Evolutionary conservation across 2,113 vertebrate species (phyloP), one percentile per base, ranked within the genome.

Genomic region (Coreoperca whiteheadi): DNA sequence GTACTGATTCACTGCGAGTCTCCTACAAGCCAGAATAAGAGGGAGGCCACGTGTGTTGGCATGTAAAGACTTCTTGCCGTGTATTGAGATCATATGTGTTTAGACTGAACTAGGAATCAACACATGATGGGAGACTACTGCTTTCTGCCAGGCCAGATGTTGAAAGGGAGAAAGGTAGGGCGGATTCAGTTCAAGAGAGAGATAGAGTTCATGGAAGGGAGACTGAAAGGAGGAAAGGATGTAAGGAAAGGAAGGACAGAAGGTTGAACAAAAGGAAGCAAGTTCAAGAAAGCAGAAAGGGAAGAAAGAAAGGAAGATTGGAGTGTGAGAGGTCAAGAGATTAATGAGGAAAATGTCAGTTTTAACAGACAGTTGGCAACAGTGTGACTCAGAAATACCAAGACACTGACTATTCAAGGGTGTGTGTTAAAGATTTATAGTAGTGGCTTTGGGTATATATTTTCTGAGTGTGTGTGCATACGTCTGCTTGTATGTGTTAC

Each of bases 311-410:
- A 76, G 57, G 30, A 46, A 77, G 6, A 43, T n/a, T 34, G 16
- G 21, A 69, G 74, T 61, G 30, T 3, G 37, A 85, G 60, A 76
- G 80, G 80, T 91, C 37, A 71, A 77, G 46, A 74, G 76, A 91
- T 90, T 79, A 86, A 91, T 79, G 67, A 91, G 75, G 66, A 85
- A 86, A 87, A 48, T 79, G 21, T 7, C 39, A 28, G 69, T 84
- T 88, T 88, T 71, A 75, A 43, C 48, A 83, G 72, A 77, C 73
- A 80, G 69, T 71, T 72, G 23, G 68, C 84, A 75, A 60, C 69
- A 67, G 73, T 1, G 78, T 92, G 90, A 93, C 80, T 93, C 91
- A 79, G 74, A 89, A 90, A 88, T 88, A 90, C 88, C 90, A 64
- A 89, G 90, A 88, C 84, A 81, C 83, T 91, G 87, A 91, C 88